phyloP scores from a whole-genome alignment of 2,888 invertebrate species.

The Cantharis rufa region DNA sequence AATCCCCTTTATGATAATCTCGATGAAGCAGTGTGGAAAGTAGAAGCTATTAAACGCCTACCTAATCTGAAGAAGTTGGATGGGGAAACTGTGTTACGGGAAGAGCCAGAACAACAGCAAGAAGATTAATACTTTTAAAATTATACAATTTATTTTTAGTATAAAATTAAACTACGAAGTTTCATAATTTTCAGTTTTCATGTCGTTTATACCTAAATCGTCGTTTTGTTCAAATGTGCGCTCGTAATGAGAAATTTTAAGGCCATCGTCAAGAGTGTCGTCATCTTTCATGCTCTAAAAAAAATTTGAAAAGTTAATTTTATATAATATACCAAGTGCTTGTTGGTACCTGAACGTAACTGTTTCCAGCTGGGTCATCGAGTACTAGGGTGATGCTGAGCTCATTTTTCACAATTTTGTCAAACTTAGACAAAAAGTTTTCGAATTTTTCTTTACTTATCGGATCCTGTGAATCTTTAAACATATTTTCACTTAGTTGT shows the following conservation, averaged over 20 bases:
- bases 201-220: constrained; percentile 92
- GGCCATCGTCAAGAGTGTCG: constrained; percentile 67
- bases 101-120: constrained; percentile 54
- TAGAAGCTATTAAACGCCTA: constrained; percentile 72
- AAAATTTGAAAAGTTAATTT: constrained; percentile 23
- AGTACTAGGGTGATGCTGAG: constrained; percentile 74
- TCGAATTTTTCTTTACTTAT: constrained; percentile 61
- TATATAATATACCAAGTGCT: background rate
- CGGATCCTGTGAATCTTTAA: constrained; percentile 73
- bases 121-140: constrained; percentile 6
- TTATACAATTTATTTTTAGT: background rate
- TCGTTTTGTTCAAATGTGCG: constrained; percentile 91
- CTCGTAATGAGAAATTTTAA: constrained; percentile 80
- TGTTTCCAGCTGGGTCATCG: constrained; percentile 98
- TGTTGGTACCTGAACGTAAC: constrained; percentile 76
- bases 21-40: constrained; percentile 68
- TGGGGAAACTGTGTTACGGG: constrained; percentile 76
- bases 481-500: constrained; percentile 70
- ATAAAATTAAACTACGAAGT: constrained; percentile 5
- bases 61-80: constrained; percentile 81
- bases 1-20: constrained; percentile 78
- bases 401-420: constrained; percentile 67
- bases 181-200: constrained; percentile 87
- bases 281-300: constrained; percentile 73
- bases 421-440: constrained; percentile 68